phyloP scores from a whole-genome alignment of 2,113 vertebrate species.

The Notothenia rossii region DNA sequence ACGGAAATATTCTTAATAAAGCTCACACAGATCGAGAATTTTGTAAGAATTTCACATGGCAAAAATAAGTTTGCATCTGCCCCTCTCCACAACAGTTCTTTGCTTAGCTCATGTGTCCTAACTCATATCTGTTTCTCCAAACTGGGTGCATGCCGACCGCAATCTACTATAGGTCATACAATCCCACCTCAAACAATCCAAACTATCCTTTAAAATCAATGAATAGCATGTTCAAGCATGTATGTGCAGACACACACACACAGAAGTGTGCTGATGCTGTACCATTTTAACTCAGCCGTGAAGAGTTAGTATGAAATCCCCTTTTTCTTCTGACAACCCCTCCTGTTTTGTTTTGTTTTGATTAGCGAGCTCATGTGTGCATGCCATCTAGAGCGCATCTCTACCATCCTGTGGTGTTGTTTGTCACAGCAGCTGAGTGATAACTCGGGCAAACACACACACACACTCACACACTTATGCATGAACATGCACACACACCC shows the following conservation, averaged over 20 bases:
- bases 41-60: no score
- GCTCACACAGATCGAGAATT: no score
- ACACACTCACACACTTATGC: neutral
- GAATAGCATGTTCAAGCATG: constrained; percentile 1
- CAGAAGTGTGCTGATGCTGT: constrained; percentile 18
- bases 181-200: no score
- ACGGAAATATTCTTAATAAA: no score
- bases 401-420: constrained; percentile 36
- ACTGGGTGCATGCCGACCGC: no score
- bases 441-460: constrained; percentile 3
- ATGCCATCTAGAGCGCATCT: constrained; percentile 51
- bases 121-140: no score
- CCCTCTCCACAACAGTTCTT: no score
- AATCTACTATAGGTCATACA: no score
- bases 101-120: no score
- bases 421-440: constrained; percentile 35
- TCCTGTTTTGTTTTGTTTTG: constrained; percentile 24
- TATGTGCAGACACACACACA: neutral
- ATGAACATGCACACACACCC: constrained; percentile 9
- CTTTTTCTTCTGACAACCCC: constrained; percentile 18
- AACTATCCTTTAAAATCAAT: neutral
- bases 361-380: constrained; percentile 39
- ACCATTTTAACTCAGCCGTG: constrained; percentile 30
- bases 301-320: constrained; percentile 49
- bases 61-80: no score